Evolutionary conservation across 1,140 invertebrate genomes (phyloP), one percentile per base, ranked within the genome.

Genomic region (Paramacrobiotus metropolitanus): DNA sequence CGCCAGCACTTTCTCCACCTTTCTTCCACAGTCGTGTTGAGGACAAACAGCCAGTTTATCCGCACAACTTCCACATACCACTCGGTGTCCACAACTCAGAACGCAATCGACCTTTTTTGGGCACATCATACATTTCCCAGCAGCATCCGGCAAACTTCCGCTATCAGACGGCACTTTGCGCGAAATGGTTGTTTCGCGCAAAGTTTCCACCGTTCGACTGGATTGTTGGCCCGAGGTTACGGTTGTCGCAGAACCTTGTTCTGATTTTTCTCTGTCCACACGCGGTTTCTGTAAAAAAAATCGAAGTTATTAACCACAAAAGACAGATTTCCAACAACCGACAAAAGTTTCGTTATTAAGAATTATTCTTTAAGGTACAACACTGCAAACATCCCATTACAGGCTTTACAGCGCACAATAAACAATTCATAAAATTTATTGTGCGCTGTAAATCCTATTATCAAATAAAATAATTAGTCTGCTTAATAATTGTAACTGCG

Each of bases 61-160:
- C 28, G 15, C 48, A 28, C 48, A 55, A 28, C 15, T 24, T 15
- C 15, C 15, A 24, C 48, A 55, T 4, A 55, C 48, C 15, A 55
- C 48, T 15, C 15, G 4, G 24, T 55, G 48, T 9, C 48, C 48
- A 24, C 48, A 55, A 15, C 48, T 20, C 48, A 55, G 48, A 24
- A 20, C 24, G 48, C 48, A 55, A 24, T 55, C 28, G 48, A 24
- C 24, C 28, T 24, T 55, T 15, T 15, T 20, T 4, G 48, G 15
- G 24, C 48, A 55, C 9, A 55, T 55, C 48, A 55, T 55, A 55
- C 48, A 55, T 24, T 55, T 55, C 4, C 28, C 48, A 20, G 48
- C 15, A 20, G 48, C 28, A 24, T 55, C 48, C 34, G 9, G 9
- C n/a, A 9, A 9, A 15, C 34, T n/a, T 40, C 34, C 34, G 28